Evolutionary conservation across 1,140 invertebrate genomes (phyloP), one percentile per base, ranked within the genome.

Genomic region (Maconellicoccus hirsutus): DNA sequence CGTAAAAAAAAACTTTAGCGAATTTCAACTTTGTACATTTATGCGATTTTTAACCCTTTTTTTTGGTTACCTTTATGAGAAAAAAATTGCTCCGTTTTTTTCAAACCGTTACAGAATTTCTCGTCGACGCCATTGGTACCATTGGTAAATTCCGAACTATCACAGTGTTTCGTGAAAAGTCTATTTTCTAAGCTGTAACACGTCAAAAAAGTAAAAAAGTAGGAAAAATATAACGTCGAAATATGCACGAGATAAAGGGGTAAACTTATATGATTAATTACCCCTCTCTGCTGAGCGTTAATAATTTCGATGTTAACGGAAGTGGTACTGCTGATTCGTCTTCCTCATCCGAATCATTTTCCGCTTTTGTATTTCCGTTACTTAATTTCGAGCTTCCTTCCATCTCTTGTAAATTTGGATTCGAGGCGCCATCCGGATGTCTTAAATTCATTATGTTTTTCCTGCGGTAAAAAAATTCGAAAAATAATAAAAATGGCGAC

Each of bases 361-460:
- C 85, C 0, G 87, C 87, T 75, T 85, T 79, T 75, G 86, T 82
- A 77, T 84, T 83, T 72, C 74, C 70, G 22, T 69, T 29, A 23
- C 74, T 71, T 66, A 72, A 14, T 71, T 78, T 76, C 8, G 74
- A 76, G 71, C 75, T 75, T 70, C 77, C 74, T 38, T 70, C 76
- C 75, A 70, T 79, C 72, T 73, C 78, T 76, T 73, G 78, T n/a
- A 94, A 82, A 82, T 93, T 92, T 12, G 92, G 91, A 84, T 94
- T 92, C 3, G 92, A 95, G 26, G 92, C 91, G 42, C 92, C 92
- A 77, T 95, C 92, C 0, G 92, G 92, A 81, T 93, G 91, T 75
- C 89, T 83, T 14, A 92, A 79, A 72, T 86, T 87, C 2, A 90
- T 88, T 78, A 92, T 87, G 75, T 88, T 86, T 74, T 79, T 76